Evolutionary conservation across 2,888 invertebrate species (phyloP).

Genomic region (Romanomermis culicivorax): DNA sequence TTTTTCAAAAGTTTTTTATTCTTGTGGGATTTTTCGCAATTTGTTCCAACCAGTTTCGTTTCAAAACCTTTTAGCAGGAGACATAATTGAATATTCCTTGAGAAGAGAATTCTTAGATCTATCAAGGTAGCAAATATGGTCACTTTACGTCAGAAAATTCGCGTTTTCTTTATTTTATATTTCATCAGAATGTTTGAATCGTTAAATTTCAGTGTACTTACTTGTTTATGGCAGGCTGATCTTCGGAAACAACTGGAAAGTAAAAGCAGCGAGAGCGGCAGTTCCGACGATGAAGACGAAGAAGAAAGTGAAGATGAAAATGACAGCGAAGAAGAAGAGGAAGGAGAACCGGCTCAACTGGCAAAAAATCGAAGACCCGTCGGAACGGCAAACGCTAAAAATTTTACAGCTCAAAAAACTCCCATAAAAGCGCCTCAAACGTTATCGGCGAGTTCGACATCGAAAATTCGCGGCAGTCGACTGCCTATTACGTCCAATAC

Average conservation of each 20-base stretch:
- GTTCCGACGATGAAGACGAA: background rate
- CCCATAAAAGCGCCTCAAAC: background rate
- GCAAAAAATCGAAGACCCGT: background rate
- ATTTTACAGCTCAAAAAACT: background rate
- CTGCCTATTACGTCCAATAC: background rate
- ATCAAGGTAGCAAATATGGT: too few relatives aligned
- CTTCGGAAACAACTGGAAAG: background rate
- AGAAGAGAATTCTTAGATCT: too few relatives aligned
- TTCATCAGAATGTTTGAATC: too few relatives aligned
- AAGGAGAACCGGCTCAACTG: background rate
- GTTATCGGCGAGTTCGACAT: background rate
- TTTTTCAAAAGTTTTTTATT: too few relatives aligned
- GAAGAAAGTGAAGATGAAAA: background rate
- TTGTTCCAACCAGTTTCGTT: too few relatives aligned
- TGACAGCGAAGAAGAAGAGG: conserved; percentile 1
- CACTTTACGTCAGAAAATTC: too few relatives aligned
- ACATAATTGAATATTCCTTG: too few relatives aligned
- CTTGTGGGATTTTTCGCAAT: too few relatives aligned
- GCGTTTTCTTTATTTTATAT: too few relatives aligned
- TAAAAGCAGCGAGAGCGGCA: background rate
- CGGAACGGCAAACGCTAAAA: background rate
- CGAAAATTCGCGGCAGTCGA: background rate
- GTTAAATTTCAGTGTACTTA: too few relatives aligned
- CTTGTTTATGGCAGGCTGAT: background rate
- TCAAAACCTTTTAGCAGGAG: too few relatives aligned